Evolutionary conservation across 2,797 vertebrate genomes (phyloP), one percentile per base, ranked within the genome.

Genomic region (Pseudocheirus occidentalis): DNA sequence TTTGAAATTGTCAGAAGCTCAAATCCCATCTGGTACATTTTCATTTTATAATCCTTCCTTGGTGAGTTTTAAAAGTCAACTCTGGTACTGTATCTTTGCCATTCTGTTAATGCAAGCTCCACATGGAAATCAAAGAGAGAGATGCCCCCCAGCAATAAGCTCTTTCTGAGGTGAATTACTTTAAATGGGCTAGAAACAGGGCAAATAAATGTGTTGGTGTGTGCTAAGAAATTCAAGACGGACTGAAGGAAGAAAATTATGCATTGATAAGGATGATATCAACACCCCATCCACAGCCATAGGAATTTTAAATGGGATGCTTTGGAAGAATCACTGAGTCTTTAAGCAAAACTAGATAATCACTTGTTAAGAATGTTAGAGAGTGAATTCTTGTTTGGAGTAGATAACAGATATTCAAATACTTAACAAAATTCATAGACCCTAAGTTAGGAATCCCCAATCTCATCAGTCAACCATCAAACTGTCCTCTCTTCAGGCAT

Each of bases 11-110:
- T 95, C 93, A 92, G 95, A 92, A 92, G 28, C 89, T 95, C 95
- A 0, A 34, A 96, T 93, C 53, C 95, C 95, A 97, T 97, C 94
- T 97, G 93, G 73, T 95, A 94, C 95, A 92, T 97, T 97, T 98
- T 92, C 96, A 95, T 97, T 97, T 97, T 92, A 96, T 96, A 92
- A 93, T 57, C 95, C 58, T 91, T 93, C 95, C 96, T 90, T 50
- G 91, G 96, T 96, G 96, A 97, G 96, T 92, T 55, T 55, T 50
- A 96, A 95, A 94, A 94, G 94, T 97, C 96, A 96, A 90, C 87
- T 91, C 59, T 62, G 54, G 94, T 93, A 92, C 97, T 95, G 94
- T 57, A 91, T 92, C 97, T 59, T 96, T 90, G 96, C 81, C 52
- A 94, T 89, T 90, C 97, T 95, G 96, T 1, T 93, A 97, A 97